phyloP scores from a whole-genome alignment of 2,797 vertebrate genomes.

The Tragopan temminckii region DNA sequence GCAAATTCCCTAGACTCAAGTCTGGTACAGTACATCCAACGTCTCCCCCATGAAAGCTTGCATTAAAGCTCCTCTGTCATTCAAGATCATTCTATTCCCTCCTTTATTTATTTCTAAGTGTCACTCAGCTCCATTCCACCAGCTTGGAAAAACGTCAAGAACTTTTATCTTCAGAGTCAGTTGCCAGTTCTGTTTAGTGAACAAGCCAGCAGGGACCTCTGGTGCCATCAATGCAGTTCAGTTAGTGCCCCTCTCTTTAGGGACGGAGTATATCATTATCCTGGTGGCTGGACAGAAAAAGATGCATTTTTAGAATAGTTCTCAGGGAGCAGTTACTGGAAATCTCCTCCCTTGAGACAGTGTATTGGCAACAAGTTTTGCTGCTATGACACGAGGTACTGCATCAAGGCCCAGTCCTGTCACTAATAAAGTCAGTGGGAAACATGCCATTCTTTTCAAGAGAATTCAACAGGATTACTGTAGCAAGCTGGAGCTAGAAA shows the following conservation, averaged over 20 bases:
- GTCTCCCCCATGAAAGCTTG: constrained; percentile 40
- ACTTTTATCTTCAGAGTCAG: constrained; percentile 75
- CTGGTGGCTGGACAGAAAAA: constrained; percentile 38
- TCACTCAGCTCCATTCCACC: constrained; percentile 73
- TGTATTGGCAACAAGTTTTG: constrained; percentile 26
- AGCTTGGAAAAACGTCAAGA: constrained; percentile 77
- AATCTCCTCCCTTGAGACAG: constrained; percentile 45
- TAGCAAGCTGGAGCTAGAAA: constrained; percentile 8
- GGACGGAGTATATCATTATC: constrained; percentile 62
- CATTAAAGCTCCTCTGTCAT: constrained; percentile 45
- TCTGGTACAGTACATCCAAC: neutral
- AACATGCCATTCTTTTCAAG: constrained; percentile 60
- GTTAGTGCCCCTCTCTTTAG: constrained; percentile 59
- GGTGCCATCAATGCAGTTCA: constrained; percentile 61
- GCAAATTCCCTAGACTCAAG: constrained; percentile 44
- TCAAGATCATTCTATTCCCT: constrained; percentile 59
- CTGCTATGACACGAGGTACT: constrained; percentile 69
- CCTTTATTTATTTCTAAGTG: constrained; percentile 68
- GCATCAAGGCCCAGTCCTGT: constrained; percentile 60
- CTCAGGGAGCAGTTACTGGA: constrained; percentile 57
- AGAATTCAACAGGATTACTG: constrained; percentile 50
- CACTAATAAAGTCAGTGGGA: constrained; percentile 71
- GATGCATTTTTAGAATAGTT: constrained; percentile 56
- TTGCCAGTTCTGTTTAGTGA: constrained; percentile 78
- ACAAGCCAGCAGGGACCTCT: constrained; percentile 75